Evolutionary conservation across 64 coral and sea anemone genomes (phyloP).

Genomic region (Dendronephthya gigantea): DNA sequence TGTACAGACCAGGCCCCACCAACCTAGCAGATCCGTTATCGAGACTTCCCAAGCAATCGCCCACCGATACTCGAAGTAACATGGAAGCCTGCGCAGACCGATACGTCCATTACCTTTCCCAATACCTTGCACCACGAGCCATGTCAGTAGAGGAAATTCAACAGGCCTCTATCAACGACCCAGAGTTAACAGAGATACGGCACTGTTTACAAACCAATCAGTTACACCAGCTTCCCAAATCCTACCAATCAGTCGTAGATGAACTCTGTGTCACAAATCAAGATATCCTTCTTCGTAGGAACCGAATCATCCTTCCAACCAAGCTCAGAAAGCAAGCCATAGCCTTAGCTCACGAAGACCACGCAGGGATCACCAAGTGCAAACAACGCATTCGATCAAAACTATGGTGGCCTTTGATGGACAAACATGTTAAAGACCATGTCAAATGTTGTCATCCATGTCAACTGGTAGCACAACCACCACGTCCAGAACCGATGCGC

Average conservation of each 20-base stretch:
- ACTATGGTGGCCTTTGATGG: slow-evolving; percentile 15
- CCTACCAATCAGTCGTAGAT: not conserved
- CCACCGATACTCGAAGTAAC: too few relatives aligned
- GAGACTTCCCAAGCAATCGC: too few relatives aligned
- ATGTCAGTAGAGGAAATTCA: too few relatives aligned
- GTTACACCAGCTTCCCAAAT: not conserved
- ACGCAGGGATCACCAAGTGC: not conserved
- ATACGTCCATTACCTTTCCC: too few relatives aligned
- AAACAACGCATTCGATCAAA: slow-evolving; percentile 12
- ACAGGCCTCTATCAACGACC: too few relatives aligned
- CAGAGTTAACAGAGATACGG: too few relatives aligned
- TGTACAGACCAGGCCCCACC: too few relatives aligned
- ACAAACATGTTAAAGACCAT: not conserved
- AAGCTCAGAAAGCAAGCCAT: not conserved
- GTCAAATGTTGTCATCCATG: not conserved
- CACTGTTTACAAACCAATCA: not conserved
- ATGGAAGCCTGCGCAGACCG: too few relatives aligned
- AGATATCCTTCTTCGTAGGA: slow-evolving; percentile 14
- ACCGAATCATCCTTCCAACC: not conserved
- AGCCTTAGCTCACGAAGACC: slow-evolving; percentile 7
- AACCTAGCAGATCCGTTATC: too few relatives aligned
- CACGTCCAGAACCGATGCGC: not conserved
- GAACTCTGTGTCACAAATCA: slow-evolving; percentile 17
- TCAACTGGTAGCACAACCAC: not conserved
- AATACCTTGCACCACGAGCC: too few relatives aligned